Conservation (phyloP, 2,797 vertebrate genomes). For the Sebastes variabilis region DNA sequence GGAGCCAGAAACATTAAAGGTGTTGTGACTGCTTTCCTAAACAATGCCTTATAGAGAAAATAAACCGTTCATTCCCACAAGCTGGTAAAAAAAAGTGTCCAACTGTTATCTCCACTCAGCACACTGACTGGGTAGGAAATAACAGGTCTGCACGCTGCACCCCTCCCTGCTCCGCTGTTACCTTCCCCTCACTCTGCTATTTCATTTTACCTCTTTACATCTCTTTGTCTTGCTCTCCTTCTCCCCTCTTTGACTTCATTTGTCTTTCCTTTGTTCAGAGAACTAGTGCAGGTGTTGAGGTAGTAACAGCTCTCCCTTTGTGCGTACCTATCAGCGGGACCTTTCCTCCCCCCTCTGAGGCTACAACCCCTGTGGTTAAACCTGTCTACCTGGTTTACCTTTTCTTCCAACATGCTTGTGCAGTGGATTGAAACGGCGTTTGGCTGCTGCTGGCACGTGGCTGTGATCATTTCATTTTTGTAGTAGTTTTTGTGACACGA, state of each 20-base stretch:
- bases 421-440: neutral
- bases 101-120: constrained; percentile 67
- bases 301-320: neutral
- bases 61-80: constrained; percentile 51
- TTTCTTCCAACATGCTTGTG: neutral
- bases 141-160: constrained; percentile 51
- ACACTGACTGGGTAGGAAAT: constrained; percentile 72
- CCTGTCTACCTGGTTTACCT: constrained; percentile 2
- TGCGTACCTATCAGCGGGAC: neutral
- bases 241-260: neutral
- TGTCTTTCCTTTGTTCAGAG: neutral
- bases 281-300: neutral
- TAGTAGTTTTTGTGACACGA: neutral
- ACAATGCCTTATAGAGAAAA: constrained; percentile 70
- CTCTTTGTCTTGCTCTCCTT: neutral
- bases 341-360: neutral
- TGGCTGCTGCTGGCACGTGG: neutral
- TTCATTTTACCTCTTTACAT: neutral
- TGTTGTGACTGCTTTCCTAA: constrained; percentile 67
- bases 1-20: constrained; percentile 65
- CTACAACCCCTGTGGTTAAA: neutral
- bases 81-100: constrained; percentile 23
- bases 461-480: neutral
- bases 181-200: neutral
- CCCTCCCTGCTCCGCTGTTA: constrained; percentile 43